Evolutionary conservation across 2,797 vertebrate species (phyloP).

Genomic region (Hypotaenidia philippensis): DNA sequence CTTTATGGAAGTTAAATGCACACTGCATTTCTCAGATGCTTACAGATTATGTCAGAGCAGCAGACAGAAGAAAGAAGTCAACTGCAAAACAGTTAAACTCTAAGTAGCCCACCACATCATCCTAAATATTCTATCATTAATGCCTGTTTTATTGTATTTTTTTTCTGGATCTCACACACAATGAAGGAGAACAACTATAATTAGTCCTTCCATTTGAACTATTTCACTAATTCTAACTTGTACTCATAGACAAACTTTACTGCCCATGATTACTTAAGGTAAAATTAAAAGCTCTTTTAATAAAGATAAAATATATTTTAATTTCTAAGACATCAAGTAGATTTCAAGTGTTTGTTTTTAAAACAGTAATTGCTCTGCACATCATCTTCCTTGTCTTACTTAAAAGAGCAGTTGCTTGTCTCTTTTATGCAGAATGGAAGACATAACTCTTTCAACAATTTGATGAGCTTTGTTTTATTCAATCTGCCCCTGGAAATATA

Average conservation of each 20-base stretch:
- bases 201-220: background rate
- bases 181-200: background rate
- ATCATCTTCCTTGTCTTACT: background rate
- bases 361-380: constrained; percentile 35
- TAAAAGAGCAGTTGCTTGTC: background rate
- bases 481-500: constrained; percentile 41
- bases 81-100: background rate
- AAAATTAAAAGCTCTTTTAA: constrained; percentile 58
- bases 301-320: constrained; percentile 39
- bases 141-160: background rate
- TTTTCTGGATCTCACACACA: background rate
- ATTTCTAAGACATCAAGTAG: constrained; percentile 52
- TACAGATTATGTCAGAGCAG: background rate
- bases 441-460: constrained; percentile 12
- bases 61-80: background rate
- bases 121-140: background rate
- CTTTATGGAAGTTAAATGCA: background rate
- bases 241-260: background rate
- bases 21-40: background rate
- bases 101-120: background rate
- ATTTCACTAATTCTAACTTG: constrained; percentile 36
- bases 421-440: constrained; percentile 20
- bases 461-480: constrained; percentile 67
- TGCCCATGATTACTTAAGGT: background rate
- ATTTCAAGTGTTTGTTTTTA: constrained; percentile 14